These are phyloP conservation scores for Lordiphosa stackelbergi DNA, from an alignment of 1,140 invertebrate genomes.

Conservation along the genomic window DNA sequence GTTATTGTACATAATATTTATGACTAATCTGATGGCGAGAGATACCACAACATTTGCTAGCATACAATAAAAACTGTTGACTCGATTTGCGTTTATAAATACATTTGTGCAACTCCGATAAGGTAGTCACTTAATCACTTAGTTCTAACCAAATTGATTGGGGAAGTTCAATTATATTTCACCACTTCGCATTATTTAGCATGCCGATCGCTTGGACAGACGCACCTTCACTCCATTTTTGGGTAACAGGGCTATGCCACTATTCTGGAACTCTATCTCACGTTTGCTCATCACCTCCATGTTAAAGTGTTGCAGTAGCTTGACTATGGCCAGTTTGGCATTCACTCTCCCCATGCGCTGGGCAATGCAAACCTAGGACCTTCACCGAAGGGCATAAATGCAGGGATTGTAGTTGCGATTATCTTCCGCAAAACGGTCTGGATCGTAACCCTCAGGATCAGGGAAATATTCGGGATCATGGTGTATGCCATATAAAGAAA, in stretches of 20 bases:
- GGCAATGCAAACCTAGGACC: constrained; percentile 80
- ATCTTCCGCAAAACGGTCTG: constrained; percentile 80
- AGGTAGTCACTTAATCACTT: constrained; percentile 1
- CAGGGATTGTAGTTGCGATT: constrained; percentile 70
- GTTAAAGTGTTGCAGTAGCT: constrained; percentile 55
- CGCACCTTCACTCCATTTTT: constrained; percentile 56
- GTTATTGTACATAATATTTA: constrained; percentile 25
- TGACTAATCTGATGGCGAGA: constrained; percentile 17
- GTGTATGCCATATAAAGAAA: constrained; percentile 77
- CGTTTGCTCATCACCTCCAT: constrained; percentile 50
- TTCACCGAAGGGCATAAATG: constrained; percentile 84
- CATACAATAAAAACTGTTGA: constrained; percentile 60
- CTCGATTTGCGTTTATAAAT: constrained; percentile 10
- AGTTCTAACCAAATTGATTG: too few species aligned
- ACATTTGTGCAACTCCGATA: constrained; percentile 19
- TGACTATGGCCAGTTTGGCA: constrained; percentile 53
- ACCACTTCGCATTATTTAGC: constrained; percentile 2
- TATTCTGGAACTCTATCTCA: constrained; percentile 36
- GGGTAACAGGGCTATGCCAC: constrained; percentile 45
- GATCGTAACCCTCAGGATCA: constrained; percentile 83
- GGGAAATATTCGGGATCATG: constrained; percentile 80
- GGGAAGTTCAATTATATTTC: constrained; percentile 18
- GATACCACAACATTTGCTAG: constrained; percentile 41
- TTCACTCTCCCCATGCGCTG: constrained; percentile 58
- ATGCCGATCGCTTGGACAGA: constrained; percentile 41